Evolutionary conservation across 64 coral and sea anemone genomes (phyloP).

Genomic region (Pachyseris speciosa): DNA sequence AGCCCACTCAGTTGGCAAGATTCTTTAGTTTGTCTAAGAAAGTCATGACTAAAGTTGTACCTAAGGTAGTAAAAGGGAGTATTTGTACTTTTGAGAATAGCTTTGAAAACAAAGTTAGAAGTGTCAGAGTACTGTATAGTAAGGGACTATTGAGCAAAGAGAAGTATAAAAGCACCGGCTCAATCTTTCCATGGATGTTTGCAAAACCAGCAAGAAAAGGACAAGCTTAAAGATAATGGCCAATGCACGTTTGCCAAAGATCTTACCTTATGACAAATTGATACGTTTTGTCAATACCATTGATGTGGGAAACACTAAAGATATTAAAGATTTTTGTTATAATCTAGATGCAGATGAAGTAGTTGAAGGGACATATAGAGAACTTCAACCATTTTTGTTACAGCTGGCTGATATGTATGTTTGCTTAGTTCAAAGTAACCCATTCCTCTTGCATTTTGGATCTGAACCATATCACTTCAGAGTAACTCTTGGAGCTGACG

Average conservation of each 20-base stretch:
- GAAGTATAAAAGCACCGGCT: conserved; percentile 45
- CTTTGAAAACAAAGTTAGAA: conserved; percentile 25
- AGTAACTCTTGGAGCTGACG: conserved; percentile 57
- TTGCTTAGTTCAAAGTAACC: conserved; percentile 20
- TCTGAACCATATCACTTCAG: conserved; percentile 44
- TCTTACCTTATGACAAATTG: conserved; percentile 53
- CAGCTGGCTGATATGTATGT: conserved; percentile 67
- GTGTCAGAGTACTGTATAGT: conserved; percentile 44
- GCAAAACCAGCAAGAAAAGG: conserved; percentile 12
- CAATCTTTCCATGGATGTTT: conserved; percentile 27
- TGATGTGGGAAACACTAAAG: conserved; percentile 56
- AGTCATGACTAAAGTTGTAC: conserved; percentile 34
- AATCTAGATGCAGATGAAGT: conserved; percentile 61
- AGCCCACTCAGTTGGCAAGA: conserved; percentile 17
- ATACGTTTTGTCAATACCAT: conserved; percentile 48
- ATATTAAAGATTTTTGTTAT: conserved; percentile 70
- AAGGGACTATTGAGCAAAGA: conserved; percentile 54
- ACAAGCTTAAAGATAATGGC: conserved; percentile 33
- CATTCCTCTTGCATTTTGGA: conserved; percentile 41
- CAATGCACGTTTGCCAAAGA: conserved; percentile 27
- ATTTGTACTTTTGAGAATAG: conserved; percentile 27
- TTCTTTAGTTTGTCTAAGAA: conserved; percentile 40
- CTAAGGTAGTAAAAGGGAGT: conserved; percentile 6
- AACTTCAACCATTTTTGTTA: conserved; percentile 57
- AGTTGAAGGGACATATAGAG: conserved; percentile 52